Evolutionary conservation across 1,140 invertebrate genomes (phyloP), one percentile per base, ranked within the genome.

Genomic region (Amyelois transitella): DNA sequence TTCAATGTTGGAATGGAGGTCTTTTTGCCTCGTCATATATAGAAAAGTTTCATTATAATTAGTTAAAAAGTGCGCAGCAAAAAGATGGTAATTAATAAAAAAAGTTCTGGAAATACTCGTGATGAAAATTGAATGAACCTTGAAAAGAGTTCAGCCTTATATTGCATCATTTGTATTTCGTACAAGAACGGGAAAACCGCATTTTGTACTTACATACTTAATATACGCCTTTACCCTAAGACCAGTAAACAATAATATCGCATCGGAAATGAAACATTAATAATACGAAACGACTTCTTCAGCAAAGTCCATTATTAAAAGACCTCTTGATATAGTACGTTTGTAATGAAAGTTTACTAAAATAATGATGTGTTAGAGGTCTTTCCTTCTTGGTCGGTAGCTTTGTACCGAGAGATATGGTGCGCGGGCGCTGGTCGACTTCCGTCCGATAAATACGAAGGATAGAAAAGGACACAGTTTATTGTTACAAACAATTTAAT

Each of bases 351-450:
- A 60, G 55, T 58, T 38, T 1, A 38, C 17, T 38, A 38, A 38
- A 38, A 38, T 55, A 47, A 62, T 62, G 51, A 53, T 58, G 55
- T 58, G 51, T 32, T 59, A 70, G 62, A 72, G 75, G 70, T 73
- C 75, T 72, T 51, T 49, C 43, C 45, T 55, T 53, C 62, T 64
- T 75, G 75, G 75, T 59, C 64, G 60, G 51, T 53, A 54, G 60
- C 65, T 62, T 77, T 62, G n/a, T n/a, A n/a, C n/a, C 53, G 49
- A 52, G 61, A 75, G 77, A 79, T 82, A 82, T 78, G 69, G 50
- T 71, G 72, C 63, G 69, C 67, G 52, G 63, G 67, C 66, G 69
- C 68, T 66, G 66, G 48, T 56, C 58, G 43, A 71, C 74, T 81
- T 83, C 80, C 80, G 80, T 67, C 49, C 64, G 69, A 78, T 38